Conservation (phyloP, 1,140 invertebrate genomes). For the Scylla paramamosain region DNA sequence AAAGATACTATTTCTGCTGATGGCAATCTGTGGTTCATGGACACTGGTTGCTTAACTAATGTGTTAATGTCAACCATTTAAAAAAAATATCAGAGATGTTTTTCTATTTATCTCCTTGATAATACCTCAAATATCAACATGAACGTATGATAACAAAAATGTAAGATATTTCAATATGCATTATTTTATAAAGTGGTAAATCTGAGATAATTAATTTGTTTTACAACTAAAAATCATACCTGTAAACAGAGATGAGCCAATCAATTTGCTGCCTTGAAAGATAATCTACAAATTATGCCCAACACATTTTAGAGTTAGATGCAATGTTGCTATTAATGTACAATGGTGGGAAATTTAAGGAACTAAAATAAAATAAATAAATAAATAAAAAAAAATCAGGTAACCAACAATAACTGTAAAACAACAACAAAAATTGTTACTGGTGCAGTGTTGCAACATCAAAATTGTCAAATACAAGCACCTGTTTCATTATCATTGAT, state of each 20-base stretch:
- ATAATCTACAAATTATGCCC: conserved; percentile 28
- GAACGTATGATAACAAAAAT: no score
- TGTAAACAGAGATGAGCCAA: conserved; percentile 44
- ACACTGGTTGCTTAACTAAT: no score
- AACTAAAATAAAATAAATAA: no score
- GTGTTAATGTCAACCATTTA: no score
- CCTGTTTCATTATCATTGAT: neutral
- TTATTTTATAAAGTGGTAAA: neutral
- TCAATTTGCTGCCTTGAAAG: conserved; percentile 54
- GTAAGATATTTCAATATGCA: no score
- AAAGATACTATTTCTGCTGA: no score
- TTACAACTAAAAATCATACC: conserved; percentile 40
- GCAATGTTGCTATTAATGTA: neutral
- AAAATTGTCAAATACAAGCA: neutral
- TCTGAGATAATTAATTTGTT: neutral
- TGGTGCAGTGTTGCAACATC: neutral
- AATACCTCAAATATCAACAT: no score
- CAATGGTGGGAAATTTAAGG: neutral
- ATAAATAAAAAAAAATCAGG: no score
- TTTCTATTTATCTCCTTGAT: no score
- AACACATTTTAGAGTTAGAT: neutral
- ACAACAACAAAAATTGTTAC: neutral
- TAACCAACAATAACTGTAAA: no score
- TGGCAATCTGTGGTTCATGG: no score
- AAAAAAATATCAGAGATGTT: no score